Percentiles rank a stretch among this genome's conserved stretches.
Evolutionary conservation across 1,140 invertebrate species (phyloP).

Genomic region (Magallana ariakensis): DNA sequence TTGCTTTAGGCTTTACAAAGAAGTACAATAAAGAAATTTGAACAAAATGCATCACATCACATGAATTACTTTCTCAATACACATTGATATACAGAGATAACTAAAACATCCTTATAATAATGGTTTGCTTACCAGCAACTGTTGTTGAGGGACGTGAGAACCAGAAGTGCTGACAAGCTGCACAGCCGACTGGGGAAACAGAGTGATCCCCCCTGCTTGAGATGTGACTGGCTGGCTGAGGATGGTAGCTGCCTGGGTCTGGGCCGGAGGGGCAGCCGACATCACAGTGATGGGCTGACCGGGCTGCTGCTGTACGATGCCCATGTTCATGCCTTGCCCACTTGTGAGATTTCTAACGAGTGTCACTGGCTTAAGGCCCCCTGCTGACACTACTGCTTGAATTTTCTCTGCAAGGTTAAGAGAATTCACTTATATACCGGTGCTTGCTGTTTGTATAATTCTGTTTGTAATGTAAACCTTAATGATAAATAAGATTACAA

Average conservation of each 20-base stretch:
- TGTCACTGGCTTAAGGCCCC: conserved; percentile 54
- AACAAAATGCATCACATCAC: too few relatives aligned
- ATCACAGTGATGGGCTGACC: conserved; percentile 48
- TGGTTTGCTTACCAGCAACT: conserved; percentile 48
- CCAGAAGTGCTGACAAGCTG: conserved; percentile 56
- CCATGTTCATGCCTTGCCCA: conserved; percentile 41
- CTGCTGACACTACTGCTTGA: conserved; percentile 58
- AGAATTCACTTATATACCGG: neutral
- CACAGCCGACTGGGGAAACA: conserved; percentile 45
- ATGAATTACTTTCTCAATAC: too few relatives aligned
- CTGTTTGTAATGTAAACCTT: neutral
- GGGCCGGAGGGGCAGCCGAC: conserved; percentile 24
- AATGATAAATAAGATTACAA: too few relatives aligned
- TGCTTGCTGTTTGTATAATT: too few relatives aligned
- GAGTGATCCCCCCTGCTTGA: conserved; percentile 45
- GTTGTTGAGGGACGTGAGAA: conserved; percentile 52
- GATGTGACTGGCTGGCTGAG: conserved; percentile 59
- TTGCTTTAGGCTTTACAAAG: too few relatives aligned
- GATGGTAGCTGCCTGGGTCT: conserved; percentile 20
- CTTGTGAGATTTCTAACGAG: conserved; percentile 53
- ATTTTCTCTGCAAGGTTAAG: conserved; percentile 57
- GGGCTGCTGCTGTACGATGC: conserved; percentile 56
- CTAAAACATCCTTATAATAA: too few relatives aligned
- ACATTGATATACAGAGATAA: too few relatives aligned
- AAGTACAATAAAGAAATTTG: too few relatives aligned